Conservation (phyloP, 2,113 vertebrate species). For the Illadopsis cleaveri region DNA sequence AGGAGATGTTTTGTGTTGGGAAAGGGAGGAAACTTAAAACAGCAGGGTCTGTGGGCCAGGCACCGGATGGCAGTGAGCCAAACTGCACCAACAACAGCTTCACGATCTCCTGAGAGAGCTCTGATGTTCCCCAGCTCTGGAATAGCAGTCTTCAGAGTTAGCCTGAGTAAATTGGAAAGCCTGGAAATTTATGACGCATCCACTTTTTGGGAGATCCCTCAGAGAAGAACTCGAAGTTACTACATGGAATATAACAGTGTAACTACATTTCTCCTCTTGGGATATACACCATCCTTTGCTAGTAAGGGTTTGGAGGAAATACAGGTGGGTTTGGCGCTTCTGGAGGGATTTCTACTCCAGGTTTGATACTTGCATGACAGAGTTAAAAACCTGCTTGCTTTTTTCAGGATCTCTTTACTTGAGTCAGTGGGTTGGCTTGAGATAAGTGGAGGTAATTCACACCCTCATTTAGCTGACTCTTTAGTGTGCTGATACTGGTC, state of each 20-base stretch:
- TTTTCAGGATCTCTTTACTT: background rate
- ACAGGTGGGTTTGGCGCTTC: background rate
- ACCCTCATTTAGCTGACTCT: conserved; percentile 23
- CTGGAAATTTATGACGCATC: background rate
- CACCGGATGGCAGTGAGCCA: background rate
- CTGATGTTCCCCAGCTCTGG: background rate
- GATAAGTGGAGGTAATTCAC: background rate
- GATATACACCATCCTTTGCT: background rate
- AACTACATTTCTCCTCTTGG: background rate
- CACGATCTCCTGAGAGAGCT: background rate
- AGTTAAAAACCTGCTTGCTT: background rate
- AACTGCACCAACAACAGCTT: background rate
- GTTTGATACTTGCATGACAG: background rate
- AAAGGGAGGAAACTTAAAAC: background rate
- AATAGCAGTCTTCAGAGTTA: background rate
- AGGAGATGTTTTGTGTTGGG: background rate
- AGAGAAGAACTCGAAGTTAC: background rate
- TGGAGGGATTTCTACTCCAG: background rate
- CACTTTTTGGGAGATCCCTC: background rate
- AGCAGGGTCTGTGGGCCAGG: accelerated
- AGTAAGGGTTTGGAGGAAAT: background rate
- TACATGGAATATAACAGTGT: accelerated
- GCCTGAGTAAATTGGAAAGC: background rate
- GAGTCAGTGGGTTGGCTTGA: conserved; percentile 21
- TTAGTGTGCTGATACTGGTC: background rate